phyloP scores from a whole-genome alignment of 2,888 invertebrate species.

The Clusia tigrina region DNA sequence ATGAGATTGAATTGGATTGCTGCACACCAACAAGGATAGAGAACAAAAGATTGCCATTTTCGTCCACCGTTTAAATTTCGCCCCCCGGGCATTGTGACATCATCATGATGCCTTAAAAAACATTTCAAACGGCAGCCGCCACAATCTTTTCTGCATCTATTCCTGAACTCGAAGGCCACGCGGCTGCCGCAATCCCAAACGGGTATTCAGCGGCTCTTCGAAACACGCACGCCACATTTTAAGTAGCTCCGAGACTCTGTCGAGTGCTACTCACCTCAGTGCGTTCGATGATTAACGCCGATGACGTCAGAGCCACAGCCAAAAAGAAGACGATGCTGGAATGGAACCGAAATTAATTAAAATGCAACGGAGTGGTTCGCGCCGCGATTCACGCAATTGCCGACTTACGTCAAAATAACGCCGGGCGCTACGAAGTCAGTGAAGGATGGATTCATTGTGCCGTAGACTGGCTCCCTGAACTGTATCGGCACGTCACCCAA shows the following conservation, averaged over 20 bases:
- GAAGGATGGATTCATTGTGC: slow-evolving; percentile 87
- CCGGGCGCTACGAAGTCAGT: slow-evolving; percentile 97
- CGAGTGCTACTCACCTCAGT: slow-evolving; percentile 75
- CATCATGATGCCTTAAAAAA: no score
- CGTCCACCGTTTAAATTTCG: no score
- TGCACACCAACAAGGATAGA: no score
- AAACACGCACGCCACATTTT: background rate
- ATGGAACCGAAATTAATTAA: background rate
- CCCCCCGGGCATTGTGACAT: no score
- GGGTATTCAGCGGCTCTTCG: no score
- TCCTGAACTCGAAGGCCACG: background rate
- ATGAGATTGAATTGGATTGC: no score
- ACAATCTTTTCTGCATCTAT: background rate
- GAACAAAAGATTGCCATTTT: no score
- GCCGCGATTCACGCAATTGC: background rate
- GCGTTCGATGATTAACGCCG: slow-evolving; percentile 88
- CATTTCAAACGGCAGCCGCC: no score
- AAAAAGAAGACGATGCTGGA: slow-evolving; percentile 92
- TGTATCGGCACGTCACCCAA: slow-evolving; percentile 89
- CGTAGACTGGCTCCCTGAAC: slow-evolving; percentile 89
- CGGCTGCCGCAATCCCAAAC: background rate
- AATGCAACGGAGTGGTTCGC: background rate
- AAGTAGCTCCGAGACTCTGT: no score
- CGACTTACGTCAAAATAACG: slow-evolving; percentile 87
- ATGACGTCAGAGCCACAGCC: slow-evolving; percentile 92